Evolutionary conservation across 2,113 vertebrate genomes (phyloP).

Genomic region (Neogale vison): DNA sequence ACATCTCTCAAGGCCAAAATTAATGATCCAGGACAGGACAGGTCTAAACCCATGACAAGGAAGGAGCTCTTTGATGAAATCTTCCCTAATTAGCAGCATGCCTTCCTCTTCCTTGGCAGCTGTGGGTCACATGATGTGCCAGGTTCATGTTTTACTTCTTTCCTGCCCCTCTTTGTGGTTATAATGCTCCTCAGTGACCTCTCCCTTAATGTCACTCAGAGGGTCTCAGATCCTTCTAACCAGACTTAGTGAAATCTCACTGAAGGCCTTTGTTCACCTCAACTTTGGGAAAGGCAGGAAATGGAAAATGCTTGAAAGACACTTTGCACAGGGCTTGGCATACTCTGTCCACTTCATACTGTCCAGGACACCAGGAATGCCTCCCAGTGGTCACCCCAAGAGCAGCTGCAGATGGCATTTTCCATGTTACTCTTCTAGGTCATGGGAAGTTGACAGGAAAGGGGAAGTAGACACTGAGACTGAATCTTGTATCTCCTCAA

Average conservation of each 20-base stretch:
- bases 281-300: neutral
- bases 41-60: neutral
- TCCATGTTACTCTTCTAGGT: neutral
- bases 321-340: neutral
- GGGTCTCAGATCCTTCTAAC: neutral
- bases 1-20: neutral
- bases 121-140: neutral
- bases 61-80: neutral
- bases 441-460: neutral
- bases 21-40: neutral
- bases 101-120: neutral
- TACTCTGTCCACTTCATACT: neutral
- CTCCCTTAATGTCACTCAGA: neutral
- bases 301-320: neutral
- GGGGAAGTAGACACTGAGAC: neutral
- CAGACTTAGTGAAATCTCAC: neutral
- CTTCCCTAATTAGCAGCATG: neutral
- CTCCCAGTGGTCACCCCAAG: neutral
- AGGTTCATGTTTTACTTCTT: neutral
- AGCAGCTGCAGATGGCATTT: slow-evolving; percentile 44
- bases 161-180: neutral
- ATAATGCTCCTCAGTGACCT: fast-evolving
- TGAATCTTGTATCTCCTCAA: neutral
- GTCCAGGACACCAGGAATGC: neutral
- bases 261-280: neutral